Conservation (phyloP, 2,797 vertebrate genomes). For the Ibycter americanus region DNA sequence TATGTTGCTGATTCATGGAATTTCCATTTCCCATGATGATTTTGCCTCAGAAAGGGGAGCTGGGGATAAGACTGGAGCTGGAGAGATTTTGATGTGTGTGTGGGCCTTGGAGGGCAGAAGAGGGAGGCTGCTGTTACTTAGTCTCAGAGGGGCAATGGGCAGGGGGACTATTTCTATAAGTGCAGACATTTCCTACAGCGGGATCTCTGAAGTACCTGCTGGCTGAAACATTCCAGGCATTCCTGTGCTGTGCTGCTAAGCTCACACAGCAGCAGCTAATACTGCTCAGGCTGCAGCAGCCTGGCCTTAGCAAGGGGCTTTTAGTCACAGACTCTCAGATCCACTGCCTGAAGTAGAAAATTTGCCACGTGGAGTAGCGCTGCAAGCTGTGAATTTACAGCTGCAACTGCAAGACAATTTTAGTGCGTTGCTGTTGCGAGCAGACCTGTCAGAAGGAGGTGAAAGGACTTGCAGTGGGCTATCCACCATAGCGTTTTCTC, state of each 20-base stretch:
- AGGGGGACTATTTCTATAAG: background rate
- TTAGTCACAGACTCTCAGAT: background rate
- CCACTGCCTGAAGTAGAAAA: background rate
- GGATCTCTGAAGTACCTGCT: conserved; percentile 8
- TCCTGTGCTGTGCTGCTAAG: background rate
- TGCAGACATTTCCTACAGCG: background rate
- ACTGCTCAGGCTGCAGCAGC: background rate
- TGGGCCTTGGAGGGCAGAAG: background rate
- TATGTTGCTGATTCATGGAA: background rate
- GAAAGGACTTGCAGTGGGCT: background rate
- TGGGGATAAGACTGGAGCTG: background rate
- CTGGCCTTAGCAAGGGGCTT: background rate
- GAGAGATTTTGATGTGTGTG: background rate
- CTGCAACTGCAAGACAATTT: background rate
- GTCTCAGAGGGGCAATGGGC: background rate
- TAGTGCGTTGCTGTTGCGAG: background rate
- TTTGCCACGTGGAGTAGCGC: background rate
- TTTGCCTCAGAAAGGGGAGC: background rate
- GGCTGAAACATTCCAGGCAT: conserved; percentile 26
- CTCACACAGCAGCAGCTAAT: background rate
- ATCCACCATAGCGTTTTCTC: background rate
- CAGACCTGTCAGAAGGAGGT: background rate
- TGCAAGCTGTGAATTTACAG: background rate
- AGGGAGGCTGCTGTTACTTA: background rate
- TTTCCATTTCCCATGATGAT: background rate